These are phyloP conservation scores for Atractosteus spatula DNA, from an alignment of 2,113 vertebrate species.

Conservation along the genomic window DNA sequence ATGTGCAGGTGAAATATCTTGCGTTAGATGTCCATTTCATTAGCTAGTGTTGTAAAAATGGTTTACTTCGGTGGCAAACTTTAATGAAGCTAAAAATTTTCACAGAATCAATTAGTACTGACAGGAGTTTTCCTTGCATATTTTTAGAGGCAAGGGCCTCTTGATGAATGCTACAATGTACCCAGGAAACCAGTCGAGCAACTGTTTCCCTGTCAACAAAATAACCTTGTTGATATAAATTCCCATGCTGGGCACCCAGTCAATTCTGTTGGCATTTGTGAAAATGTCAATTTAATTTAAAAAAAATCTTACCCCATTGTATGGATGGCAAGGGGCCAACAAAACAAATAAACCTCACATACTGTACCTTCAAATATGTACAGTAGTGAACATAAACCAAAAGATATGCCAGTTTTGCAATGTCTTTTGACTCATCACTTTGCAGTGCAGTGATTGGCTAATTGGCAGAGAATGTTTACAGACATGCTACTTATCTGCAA, in stretches of 20 bases:
- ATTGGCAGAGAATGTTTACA: too few relatives aligned
- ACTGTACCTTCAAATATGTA: constrained; percentile 44
- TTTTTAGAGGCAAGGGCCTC: constrained; percentile 48
- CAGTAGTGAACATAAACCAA: constrained; percentile 38
- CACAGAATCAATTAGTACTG: constrained; percentile 45
- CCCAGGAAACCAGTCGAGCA: constrained; percentile 36
- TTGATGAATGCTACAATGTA: constrained; percentile 46
- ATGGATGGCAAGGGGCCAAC: constrained; percentile 45
- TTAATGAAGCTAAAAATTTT: constrained; percentile 52
- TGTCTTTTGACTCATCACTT: constrained; percentile 46
- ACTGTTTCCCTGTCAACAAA: constrained; percentile 40
- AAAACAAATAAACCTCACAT: too few relatives aligned
- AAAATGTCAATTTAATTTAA: too few relatives aligned
- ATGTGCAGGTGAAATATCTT: constrained; percentile 44
- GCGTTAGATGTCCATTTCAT: constrained; percentile 39
- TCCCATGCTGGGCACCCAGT: too few relatives aligned
- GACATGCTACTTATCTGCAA: too few relatives aligned
- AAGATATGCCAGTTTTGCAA: constrained; percentile 47
- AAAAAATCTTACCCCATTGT: constrained; percentile 12
- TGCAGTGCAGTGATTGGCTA: constrained; percentile 10
- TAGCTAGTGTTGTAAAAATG: constrained; percentile 48
- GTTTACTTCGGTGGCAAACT: constrained; percentile 44
- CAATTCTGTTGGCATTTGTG: too few relatives aligned
- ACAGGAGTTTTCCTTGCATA: constrained; percentile 44
- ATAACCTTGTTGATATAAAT: constrained; percentile 37